These are phyloP conservation scores for Fulica atra DNA, from an alignment of 2,113 vertebrate genomes.

Conservation along the genomic window DNA sequence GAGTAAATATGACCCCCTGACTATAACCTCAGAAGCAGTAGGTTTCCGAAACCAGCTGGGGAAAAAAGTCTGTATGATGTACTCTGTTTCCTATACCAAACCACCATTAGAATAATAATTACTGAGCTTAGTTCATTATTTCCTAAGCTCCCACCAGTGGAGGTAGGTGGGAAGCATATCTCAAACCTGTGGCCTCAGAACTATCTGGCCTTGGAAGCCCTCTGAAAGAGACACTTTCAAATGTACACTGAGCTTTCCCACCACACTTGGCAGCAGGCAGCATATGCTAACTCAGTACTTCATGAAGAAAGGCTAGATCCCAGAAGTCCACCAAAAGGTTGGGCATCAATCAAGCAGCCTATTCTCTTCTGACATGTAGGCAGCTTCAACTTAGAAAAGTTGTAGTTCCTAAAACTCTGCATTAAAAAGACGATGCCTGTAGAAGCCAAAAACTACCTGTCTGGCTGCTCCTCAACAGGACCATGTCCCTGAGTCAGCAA, in stretches of 20 bases:
- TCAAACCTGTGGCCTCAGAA: neutral
- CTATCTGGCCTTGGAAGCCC: neutral
- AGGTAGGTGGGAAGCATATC: neutral
- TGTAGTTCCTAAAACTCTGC: neutral
- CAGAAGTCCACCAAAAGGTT: neutral
- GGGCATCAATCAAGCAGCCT: neutral
- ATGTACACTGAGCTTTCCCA: neutral
- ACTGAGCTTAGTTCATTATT: neutral
- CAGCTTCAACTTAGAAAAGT: neutral
- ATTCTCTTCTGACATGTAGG: neutral
- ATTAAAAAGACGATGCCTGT: neutral
- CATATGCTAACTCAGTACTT: neutral
- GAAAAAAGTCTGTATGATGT: neutral
- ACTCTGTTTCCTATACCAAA: neutral
- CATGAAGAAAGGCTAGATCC: neutral
- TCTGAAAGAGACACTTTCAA: neutral
- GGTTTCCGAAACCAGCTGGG: neutral
- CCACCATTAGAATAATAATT: neutral
- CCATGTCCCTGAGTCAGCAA: neutral
- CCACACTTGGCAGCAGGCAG: neutral
- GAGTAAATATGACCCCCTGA: neutral
- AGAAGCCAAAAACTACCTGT: neutral
- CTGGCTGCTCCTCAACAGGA: neutral
- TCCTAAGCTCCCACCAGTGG: fast-evolving
- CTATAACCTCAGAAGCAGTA: neutral